Conservation (phyloP, 1,140 invertebrate species). For the Monochamus saltuarius region DNA sequence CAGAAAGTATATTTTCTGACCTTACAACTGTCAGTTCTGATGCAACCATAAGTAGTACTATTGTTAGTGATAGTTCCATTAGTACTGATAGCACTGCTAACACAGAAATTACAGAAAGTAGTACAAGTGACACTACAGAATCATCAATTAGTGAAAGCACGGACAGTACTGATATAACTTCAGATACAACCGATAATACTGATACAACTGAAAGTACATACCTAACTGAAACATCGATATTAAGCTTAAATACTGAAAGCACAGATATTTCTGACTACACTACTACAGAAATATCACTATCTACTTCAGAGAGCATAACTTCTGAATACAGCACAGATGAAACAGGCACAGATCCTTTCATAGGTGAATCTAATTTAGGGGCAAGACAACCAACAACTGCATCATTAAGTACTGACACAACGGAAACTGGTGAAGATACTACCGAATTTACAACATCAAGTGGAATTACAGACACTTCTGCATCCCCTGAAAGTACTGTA, state of each 20-base stretch:
- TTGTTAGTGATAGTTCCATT: too few species aligned
- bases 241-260: conserved; percentile 6
- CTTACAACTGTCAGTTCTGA: too few species aligned
- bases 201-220: conserved; percentile 9
- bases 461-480: conserved; percentile 23
- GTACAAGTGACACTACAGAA: background rate
- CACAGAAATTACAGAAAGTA: conserved; percentile 13
- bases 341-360: background rate
- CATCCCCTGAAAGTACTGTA: conserved; percentile 17
- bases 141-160: conserved; percentile 10
- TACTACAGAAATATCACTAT: conserved; percentile 10
- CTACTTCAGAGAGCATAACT: background rate
- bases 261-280: conserved; percentile 3
- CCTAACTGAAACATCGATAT: too few species aligned
- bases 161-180: conserved; percentile 4
- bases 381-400: too few species aligned
- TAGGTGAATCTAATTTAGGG: conserved; percentile 6
- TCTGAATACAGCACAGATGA: conserved; percentile 3
- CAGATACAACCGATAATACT: background rate
- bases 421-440: conserved; percentile 7
- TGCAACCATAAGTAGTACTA: too few species aligned
- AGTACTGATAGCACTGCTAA: conserved; percentile 2
- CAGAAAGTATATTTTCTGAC: too few species aligned
- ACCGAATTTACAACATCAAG: conserved; percentile 16
- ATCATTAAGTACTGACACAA: background rate